A percentile compares a stretch with the other conserved stretches of the same genome.
Evolutionary conservation across 2,113 vertebrate genomes (phyloP).

Genomic region (Ramphastos sulfuratus): DNA sequence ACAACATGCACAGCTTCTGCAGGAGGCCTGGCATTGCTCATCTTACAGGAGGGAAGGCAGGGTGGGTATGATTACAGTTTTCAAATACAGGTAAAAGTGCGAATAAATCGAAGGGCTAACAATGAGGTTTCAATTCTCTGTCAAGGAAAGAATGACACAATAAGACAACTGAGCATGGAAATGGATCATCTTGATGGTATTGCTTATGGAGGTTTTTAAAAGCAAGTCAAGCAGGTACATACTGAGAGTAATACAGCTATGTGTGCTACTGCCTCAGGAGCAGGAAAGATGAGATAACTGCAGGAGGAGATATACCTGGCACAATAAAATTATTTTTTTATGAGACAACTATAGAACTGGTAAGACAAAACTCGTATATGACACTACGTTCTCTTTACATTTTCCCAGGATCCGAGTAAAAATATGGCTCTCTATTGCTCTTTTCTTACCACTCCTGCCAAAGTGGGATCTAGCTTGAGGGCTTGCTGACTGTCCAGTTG

Average conservation of each 20-base stretch:
- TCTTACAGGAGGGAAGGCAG: neutral
- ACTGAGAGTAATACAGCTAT: neutral
- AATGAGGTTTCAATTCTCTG: neutral
- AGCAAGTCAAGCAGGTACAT: neutral
- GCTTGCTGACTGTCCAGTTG: neutral
- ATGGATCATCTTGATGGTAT: neutral
- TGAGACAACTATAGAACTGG: neutral
- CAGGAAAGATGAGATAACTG: neutral
- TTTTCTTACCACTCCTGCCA: neutral
- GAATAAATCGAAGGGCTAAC: neutral
- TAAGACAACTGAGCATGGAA: neutral
- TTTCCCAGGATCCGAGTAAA: neutral
- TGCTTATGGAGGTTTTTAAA: neutral
- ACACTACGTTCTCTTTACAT: neutral
- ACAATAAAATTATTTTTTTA: neutral
- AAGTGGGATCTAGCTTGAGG: slow-evolving; percentile 4
- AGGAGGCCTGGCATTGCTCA: neutral
- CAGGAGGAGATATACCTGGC: neutral
- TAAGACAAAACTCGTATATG: neutral
- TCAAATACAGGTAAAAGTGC: neutral
- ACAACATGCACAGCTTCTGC: neutral
- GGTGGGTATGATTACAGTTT: neutral
- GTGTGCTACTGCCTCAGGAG: neutral
- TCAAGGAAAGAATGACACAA: neutral
- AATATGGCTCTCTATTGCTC: neutral